Percentiles rank a stretch among this genome's conserved stretches.
Evolutionary conservation across 2,113 vertebrate species (phyloP).

Genomic region (Mesembrinibis cayennensis): DNA sequence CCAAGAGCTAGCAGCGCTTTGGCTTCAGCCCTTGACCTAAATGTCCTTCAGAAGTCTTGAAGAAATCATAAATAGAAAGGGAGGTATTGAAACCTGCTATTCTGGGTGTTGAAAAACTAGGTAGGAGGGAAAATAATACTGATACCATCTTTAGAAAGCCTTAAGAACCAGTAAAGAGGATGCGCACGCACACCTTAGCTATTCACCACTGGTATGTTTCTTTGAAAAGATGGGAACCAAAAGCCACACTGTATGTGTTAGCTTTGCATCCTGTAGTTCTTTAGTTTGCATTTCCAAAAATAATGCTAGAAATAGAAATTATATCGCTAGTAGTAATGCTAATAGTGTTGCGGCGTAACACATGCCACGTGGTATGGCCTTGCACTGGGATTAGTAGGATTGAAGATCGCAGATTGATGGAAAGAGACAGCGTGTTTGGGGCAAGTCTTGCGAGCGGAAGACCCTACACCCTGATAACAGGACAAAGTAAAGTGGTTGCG

Average conservation of each 20-base stretch:
- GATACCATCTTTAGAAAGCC: not conserved
- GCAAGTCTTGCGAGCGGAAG: not conserved
- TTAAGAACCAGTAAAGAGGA: not conserved
- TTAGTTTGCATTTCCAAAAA: not conserved
- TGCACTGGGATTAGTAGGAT: not conserved
- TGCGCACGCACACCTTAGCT: not conserved
- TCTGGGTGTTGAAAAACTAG: not conserved
- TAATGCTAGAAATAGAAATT: not conserved
- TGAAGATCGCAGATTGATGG: not conserved
- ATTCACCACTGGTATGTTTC: not conserved
- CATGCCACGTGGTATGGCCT: not conserved
- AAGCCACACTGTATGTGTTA: not conserved
- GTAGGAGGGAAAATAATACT: not conserved
- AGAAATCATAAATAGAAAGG: not conserved
- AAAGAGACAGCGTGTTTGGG: not conserved
- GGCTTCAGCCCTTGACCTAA: not conserved
- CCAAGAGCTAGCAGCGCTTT: not conserved
- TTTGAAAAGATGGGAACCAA: not conserved
- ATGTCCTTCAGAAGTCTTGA: not conserved
- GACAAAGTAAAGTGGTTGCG: fast-evolving
- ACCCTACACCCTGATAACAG: not conserved
- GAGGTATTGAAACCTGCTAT: not conserved
- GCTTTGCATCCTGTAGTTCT: not conserved
- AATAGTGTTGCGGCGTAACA: fast-evolving
- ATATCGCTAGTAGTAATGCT: not conserved